Percentiles rank a stretch among this genome's conserved stretches.
These are phyloP conservation scores for Siniperca chuatsi DNA, from an alignment of 2,113 vertebrate species.

Conservation along the genomic window DNA sequence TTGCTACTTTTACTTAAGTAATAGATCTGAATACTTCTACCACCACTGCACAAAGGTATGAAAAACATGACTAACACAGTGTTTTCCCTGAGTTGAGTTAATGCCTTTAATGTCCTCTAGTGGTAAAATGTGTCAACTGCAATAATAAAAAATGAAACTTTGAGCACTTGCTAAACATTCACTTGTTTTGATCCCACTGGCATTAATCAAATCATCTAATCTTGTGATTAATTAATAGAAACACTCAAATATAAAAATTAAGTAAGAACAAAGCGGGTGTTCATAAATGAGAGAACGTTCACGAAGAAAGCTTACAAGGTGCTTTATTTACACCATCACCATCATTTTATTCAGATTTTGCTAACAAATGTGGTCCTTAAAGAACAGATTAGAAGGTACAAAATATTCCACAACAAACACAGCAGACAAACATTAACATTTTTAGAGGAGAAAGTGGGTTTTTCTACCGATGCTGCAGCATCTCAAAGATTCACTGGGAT, in stretches of 20 bases:
- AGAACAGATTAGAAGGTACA: too few species aligned
- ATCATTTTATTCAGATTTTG: too few species aligned
- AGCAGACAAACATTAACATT: too few species aligned
- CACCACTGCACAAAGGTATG: too few species aligned
- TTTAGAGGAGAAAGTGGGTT: neutral
- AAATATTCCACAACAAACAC: too few species aligned
- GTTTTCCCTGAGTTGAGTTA: neutral
- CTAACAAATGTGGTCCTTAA: too few species aligned
- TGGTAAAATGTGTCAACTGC: neutral
- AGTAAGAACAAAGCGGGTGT: neutral
- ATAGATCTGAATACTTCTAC: too few species aligned
- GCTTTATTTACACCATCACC: conserved; percentile 20
- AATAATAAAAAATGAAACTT: neutral
- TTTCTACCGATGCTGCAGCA: conserved; percentile 8
- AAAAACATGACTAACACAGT: too few species aligned
- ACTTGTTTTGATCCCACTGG: too few species aligned
- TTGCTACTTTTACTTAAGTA: too few species aligned
- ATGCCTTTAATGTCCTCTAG: neutral
- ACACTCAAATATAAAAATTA: neutral
- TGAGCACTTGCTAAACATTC: neutral
- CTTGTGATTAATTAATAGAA: neutral
- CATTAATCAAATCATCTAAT: neutral
- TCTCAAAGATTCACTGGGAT: neutral
- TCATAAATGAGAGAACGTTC: neutral
- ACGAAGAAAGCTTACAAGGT: neutral